Evolutionary conservation across 2,888 invertebrate genomes (phyloP).

Genomic region (Dryobotodes eremita): DNA sequence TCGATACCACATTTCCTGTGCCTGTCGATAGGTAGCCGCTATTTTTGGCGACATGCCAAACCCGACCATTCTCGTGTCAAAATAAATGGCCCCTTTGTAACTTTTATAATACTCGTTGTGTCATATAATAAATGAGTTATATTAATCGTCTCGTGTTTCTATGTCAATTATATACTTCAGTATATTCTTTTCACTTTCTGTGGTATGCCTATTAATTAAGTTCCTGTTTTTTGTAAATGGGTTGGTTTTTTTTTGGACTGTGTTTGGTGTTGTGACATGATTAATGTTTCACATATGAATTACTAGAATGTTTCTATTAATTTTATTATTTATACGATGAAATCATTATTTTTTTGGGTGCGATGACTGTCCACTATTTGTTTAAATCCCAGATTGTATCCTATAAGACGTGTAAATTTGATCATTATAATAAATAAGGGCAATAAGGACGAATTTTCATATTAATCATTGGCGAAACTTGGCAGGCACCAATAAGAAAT

Average conservation of each 20-base stretch:
- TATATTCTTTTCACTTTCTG: constrained; percentile 50
- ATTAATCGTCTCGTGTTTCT: constrained; percentile 58
- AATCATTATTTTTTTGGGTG: constrained; percentile 4
- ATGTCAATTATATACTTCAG: constrained; percentile 54
- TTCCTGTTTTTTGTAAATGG: constrained; percentile 42
- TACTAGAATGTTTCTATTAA: constrained; percentile 18
- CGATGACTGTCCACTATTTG: not conserved
- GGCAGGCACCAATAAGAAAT: not conserved
- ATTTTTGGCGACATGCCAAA: constrained; percentile 60
- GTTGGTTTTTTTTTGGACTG: constrained; percentile 18
- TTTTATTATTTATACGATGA: constrained; percentile 18
- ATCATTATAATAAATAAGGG: not conserved
- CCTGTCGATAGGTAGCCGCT: constrained; percentile 52
- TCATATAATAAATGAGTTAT: constrained; percentile 63
- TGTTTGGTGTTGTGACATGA: constrained; percentile 26
- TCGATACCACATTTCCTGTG: constrained; percentile 58
- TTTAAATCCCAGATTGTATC: not conserved
- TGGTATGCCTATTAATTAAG: constrained; percentile 49
- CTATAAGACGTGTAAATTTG: not conserved
- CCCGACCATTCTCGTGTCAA: constrained; percentile 53
- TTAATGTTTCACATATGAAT: constrained; percentile 35
- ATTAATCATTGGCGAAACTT: no score
- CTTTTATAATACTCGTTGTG: constrained; percentile 56
- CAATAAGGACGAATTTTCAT: not conserved
- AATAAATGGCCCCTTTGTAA: constrained; percentile 64